A percentile compares a stretch with the other conserved stretches of the same genome.
Evolutionary conservation across 2,797 vertebrate genomes (phyloP).

Genomic region (Tokudaia muenninki): DNA sequence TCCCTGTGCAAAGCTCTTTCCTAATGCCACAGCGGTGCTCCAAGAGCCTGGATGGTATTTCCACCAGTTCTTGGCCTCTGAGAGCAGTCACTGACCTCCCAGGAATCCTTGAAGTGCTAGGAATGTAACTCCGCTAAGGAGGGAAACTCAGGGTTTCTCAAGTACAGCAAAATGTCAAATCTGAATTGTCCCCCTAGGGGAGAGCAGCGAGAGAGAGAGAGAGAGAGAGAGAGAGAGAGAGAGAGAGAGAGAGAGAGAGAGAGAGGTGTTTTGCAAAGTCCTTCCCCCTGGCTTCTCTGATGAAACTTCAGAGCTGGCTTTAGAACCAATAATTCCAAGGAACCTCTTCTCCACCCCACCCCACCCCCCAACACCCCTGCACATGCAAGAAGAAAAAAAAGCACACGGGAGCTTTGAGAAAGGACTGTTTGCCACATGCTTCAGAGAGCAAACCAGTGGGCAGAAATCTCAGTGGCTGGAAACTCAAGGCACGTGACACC

Average conservation of each 20-base stretch:
- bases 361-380: neutral
- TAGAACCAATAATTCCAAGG: conserved; percentile 67
- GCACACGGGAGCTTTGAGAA: conserved; percentile 54
- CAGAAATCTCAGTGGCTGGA: conserved; percentile 44
- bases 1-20: conserved; percentile 58
- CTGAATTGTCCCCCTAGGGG: neutral
- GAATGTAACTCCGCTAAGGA: conserved; percentile 73
- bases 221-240: neutral
- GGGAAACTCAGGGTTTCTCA: conserved; percentile 64
- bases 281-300: neutral
- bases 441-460: neutral
- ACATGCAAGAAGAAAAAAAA: neutral
- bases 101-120: conserved; percentile 82
- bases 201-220: neutral
- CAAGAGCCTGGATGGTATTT: conserved; percentile 71
- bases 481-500: conserved; percentile 36
- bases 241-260: neutral
- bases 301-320: conserved; percentile 53
- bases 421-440: conserved; percentile 44
- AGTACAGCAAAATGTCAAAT: conserved; percentile 69
- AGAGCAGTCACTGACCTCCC: conserved; percentile 80
- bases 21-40: conserved; percentile 71
- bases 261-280: neutral
- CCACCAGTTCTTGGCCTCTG: conserved; percentile 62
- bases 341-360: neutral